Evolutionary conservation across 2,888 invertebrate species (phyloP), one percentile per base, ranked within the genome.

Genomic region (Coenonympha arcania): DNA sequence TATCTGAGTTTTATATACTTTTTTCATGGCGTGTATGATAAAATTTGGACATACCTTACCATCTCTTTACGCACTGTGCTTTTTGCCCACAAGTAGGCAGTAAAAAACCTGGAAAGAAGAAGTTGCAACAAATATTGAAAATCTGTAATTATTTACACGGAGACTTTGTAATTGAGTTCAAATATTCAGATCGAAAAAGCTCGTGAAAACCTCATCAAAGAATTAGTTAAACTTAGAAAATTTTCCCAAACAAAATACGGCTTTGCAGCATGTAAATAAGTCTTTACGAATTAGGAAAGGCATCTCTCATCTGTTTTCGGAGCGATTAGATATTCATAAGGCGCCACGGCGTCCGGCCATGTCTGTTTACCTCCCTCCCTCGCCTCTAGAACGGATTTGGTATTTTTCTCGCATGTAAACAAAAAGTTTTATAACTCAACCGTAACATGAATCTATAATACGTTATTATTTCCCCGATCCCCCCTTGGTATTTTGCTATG

Each of bases 251-350:
- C 62, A 65, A 66, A 71, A 69, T 60, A 68, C 57, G 61, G 54
- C 57, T 60, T 65, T 65, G 68, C 66, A 61, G 64, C 69, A 71
- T 71, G 67, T 73, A 76, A 76, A 78, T 76, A 76, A 71, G 76
- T 76, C 74, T 66, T 69, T 63, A 61, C 66, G 71, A 76, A 79
- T 81, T 79, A 79, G 67, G 69, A 61, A 66, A 71, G 68, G 65
- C 71, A 79, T 81, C 76, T 77, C 76, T 79, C 76, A 79, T 76
- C 71, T 73, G 65, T 67, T 65, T 76, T 76, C 74, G 63, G 62
- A 67, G 58, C 69, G 73, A 79, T 81, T 79, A 79, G 76, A 69
- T 80, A 79, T 81, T 81, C 80, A 78, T 79, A 74, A 79, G 74
- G 65, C 70, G 67, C 64, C 65, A 65, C 62, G 58, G 61, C 60